Evolutionary conservation across 53 echinoderm and acorn worm genomes (phyloP).

Genomic region (Hippasteria phrygiana): DNA sequence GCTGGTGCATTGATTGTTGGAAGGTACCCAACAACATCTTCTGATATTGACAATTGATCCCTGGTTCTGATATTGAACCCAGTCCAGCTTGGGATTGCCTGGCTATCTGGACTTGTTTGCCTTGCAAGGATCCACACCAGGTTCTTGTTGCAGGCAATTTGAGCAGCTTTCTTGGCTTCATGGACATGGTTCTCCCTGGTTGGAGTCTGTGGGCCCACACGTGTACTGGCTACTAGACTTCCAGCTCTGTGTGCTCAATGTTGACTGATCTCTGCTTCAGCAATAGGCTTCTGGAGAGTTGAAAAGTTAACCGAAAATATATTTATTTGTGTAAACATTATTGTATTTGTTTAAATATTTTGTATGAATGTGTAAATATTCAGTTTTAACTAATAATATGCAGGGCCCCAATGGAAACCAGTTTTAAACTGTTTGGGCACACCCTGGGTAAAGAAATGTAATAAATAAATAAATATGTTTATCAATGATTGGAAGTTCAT

Average conservation of each 20-base stretch:
- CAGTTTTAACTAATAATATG: too few species aligned
- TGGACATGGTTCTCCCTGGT: background rate
- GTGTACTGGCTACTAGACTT: slow-evolving; percentile 24
- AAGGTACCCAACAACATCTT: slow-evolving; percentile 60
- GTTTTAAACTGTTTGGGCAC: too few species aligned
- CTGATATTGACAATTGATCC: slow-evolving; percentile 3
- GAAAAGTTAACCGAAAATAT: too few species aligned
- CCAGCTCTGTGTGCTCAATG: background rate
- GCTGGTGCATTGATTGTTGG: slow-evolving; percentile 71
- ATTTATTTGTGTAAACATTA: too few species aligned
- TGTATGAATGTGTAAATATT: too few species aligned
- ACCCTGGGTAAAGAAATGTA: too few species aligned
- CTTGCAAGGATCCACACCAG: slow-evolving; percentile 44
- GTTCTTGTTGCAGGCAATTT: slow-evolving; percentile 48
- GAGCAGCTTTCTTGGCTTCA: background rate
- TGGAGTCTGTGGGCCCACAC: slow-evolving; percentile 16
- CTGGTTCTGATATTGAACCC: slow-evolving; percentile 57
- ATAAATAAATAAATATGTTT: too few species aligned
- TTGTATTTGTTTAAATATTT: too few species aligned
- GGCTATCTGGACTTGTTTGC: background rate
- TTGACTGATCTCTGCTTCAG: slow-evolving; percentile 42
- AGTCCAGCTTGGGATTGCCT: slow-evolving; percentile 60
- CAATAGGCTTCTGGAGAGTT: too few species aligned
- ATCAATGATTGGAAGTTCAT: too few species aligned
- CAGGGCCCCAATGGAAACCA: too few species aligned